Conservation (phyloP, 1,140 invertebrate genomes). For the Neotoxoptera formosana region DNA sequence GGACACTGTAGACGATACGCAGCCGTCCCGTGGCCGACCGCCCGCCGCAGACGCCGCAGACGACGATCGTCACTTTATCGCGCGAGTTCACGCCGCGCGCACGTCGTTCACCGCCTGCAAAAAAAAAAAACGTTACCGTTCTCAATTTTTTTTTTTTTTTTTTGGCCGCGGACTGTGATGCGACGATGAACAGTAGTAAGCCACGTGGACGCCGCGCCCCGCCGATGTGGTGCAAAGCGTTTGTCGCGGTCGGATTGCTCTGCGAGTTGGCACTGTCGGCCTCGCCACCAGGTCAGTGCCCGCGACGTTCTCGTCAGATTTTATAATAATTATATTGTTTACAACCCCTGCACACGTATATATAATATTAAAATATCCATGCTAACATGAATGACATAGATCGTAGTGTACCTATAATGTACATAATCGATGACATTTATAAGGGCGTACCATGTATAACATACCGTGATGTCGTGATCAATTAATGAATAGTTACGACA, state of each 20-base stretch:
- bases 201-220: background rate
- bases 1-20: background rate
- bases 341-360: too few species aligned
- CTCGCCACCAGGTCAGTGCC: constrained; percentile 32
- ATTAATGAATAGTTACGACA: background rate
- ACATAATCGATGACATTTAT: background rate
- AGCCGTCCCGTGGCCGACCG: background rate
- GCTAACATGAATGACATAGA: background rate
- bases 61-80: background rate
- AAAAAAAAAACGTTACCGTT: background rate
- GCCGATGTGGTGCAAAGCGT: constrained; percentile 12
- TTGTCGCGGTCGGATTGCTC: constrained; percentile 16
- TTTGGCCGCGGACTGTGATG: background rate
- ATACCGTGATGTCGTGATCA: too few species aligned
- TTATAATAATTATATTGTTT: background rate
- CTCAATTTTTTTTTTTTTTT: background rate
- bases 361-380: background rate
- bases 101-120: background rate
- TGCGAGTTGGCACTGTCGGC: constrained; percentile 7
- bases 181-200: background rate
- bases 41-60: background rate
- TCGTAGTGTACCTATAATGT: background rate
- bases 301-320: background rate
- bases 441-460: background rate
- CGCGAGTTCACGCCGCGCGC: constrained; percentile 4